Conservation (phyloP, 2,888 invertebrate species). For the Nipponacmea schrenckii region DNA sequence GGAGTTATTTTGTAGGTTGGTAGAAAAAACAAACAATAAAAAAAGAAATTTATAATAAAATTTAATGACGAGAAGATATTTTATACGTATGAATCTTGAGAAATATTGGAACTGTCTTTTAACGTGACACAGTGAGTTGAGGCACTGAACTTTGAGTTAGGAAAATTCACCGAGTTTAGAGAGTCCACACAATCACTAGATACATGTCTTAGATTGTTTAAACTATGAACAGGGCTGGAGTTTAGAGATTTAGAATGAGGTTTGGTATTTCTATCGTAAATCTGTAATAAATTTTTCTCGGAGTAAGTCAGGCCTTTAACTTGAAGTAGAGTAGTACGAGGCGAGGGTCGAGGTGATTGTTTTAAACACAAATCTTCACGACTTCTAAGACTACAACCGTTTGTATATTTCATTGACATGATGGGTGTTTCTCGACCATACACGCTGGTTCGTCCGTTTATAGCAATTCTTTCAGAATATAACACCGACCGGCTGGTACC, state of each 20-base stretch:
- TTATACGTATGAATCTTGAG: too few relatives aligned
- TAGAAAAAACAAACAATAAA: too few relatives aligned
- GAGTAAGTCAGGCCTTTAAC: background rate
- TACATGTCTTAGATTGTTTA: background rate
- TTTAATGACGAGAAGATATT: too few relatives aligned
- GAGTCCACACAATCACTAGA: background rate
- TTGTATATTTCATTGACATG: background rate
- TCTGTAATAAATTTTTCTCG: background rate
- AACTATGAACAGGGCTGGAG: background rate
- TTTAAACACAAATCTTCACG: background rate
- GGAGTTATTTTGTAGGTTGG: too few relatives aligned
- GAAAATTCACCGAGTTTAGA: background rate
- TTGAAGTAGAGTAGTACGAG: background rate
- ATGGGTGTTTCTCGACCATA: background rate
- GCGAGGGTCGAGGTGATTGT: background rate
- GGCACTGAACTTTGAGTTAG: background rate
- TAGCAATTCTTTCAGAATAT: background rate
- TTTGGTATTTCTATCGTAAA: background rate
- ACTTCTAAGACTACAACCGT: background rate
- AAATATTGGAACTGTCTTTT: too few relatives aligned
- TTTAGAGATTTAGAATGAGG: background rate
- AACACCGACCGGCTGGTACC: slow-evolving; percentile 27
- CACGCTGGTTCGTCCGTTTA: background rate
- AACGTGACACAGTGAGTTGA: background rate
- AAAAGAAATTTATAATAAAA: too few relatives aligned